Evolutionary conservation across 1,140 invertebrate species (phyloP).

Genomic region (Caerostris extrusa): DNA sequence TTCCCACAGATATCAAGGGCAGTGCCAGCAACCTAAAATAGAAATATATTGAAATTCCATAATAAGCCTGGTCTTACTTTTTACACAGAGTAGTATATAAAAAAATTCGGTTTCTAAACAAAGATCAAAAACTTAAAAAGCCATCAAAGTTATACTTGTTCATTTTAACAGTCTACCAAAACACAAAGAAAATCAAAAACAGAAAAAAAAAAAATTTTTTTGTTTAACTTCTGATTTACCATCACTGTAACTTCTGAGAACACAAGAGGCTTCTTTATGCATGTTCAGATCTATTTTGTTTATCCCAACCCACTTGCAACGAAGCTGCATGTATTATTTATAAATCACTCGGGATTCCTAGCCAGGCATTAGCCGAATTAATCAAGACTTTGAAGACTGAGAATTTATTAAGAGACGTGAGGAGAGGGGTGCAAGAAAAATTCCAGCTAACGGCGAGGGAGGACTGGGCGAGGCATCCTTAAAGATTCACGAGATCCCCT

Average conservation of each 20-base stretch:
- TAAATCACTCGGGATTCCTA: background rate
- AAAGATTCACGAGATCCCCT: conserved; percentile 14
- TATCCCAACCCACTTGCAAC: no score
- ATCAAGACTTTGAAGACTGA: background rate
- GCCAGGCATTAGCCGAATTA: conserved; percentile 3
- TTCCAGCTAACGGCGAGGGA: background rate
- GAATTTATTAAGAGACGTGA: conserved; percentile 8
- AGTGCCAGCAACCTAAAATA: no score
- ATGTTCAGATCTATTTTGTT: background rate
- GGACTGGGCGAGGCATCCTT: background rate
- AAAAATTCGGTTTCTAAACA: no score
- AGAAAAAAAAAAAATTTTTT: background rate
- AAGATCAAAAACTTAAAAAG: no score
- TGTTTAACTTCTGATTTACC: background rate
- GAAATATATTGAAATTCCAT: no score
- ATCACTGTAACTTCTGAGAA: background rate
- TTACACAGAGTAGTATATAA: no score
- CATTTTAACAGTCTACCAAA: no score
- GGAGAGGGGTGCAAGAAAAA: background rate
- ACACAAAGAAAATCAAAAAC: no score
- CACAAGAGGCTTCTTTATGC: background rate
- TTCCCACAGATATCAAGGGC: no score
- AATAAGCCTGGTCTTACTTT: no score
- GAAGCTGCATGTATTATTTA: background rate
- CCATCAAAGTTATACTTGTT: no score